Evolutionary conservation across 2,113 vertebrate genomes (phyloP), one percentile per base, ranked within the genome.

Genomic region (Amazona guildingii): DNA sequence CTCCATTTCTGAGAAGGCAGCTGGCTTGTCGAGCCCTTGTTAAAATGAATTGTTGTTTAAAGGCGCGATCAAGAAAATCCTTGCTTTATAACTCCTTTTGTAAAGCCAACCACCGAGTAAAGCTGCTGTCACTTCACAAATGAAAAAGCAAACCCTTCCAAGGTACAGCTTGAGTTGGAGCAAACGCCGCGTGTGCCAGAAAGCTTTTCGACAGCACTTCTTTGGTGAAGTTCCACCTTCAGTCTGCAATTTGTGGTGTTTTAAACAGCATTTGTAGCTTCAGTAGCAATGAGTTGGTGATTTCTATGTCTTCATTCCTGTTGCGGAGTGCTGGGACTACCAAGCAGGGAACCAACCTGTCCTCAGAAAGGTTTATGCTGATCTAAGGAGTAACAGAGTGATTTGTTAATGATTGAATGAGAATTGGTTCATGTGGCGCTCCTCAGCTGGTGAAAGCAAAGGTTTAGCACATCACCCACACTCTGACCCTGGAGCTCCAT

Each of bases 41-140:
- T 96, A 92, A 94, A 97, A 93, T 92, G 92, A 97, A 96, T 96
- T 96, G 96, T 68, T 85, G 64, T 93, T 96, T 95, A 94, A 97
- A 95, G 92, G 93, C 87, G 69, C 70, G 33, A 90, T 95, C 88
- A 95, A 95, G 86, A 90, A 96, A 94, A 90, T 72, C 79, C 75
- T 84, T 62, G 21, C 51, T 95, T 94, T 95, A 82, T 49, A 83
- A 79, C 74, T 70, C 94, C 75, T 92, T 85, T 83, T 70, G 89
- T 41, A 75, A 87, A 84, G 80, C 63, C 90, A 78, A 48, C 16
- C 77, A 67, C 55, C 54, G 54, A 43, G 17, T 84, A 86, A 92
- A 95, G 55, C 33, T n/a, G 55, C 79, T 37, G 69, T 6, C 9
- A 2, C 55, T 66, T 14, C 2, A 2, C 76, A 82, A 83, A 88